Conservation (phyloP, 2,797 vertebrate genomes). For the Anguilla obscura region DNA sequence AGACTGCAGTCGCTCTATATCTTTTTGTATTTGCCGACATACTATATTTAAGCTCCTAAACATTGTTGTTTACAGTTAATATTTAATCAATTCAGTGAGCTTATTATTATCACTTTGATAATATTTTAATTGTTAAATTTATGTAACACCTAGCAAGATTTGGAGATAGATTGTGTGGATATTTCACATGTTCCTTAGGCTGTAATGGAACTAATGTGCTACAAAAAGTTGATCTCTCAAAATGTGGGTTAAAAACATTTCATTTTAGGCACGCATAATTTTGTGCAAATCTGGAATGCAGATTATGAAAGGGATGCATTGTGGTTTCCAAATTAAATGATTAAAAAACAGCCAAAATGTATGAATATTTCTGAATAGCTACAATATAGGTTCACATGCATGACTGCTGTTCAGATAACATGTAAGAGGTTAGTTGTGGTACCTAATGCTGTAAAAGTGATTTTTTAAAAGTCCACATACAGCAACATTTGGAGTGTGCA, state of each 20-base stretch:
- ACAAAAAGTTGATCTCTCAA: background rate
- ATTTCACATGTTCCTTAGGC: background rate
- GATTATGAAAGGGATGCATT: background rate
- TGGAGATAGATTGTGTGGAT: background rate
- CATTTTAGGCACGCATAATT: background rate
- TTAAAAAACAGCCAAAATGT: background rate
- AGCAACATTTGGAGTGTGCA: background rate
- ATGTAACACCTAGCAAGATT: background rate
- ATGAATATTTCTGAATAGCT: background rate
- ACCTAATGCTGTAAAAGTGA: background rate
- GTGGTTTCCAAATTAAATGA: background rate
- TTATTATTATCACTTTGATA: background rate
- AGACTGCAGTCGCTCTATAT: background rate
- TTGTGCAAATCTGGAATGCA: background rate
- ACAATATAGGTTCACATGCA: background rate
- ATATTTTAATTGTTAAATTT: background rate
- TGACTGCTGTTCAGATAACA: background rate
- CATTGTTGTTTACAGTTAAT: background rate
- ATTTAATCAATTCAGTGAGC: background rate
- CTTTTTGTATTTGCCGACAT: background rate
- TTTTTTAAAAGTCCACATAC: background rate
- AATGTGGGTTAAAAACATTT: background rate
- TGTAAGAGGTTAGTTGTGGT: background rate
- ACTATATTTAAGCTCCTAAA: background rate
- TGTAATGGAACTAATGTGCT: background rate